Base-by-base conservation (phyloP, 2,888 invertebrate genomes). In the Drosophila macrospina region DNA sequence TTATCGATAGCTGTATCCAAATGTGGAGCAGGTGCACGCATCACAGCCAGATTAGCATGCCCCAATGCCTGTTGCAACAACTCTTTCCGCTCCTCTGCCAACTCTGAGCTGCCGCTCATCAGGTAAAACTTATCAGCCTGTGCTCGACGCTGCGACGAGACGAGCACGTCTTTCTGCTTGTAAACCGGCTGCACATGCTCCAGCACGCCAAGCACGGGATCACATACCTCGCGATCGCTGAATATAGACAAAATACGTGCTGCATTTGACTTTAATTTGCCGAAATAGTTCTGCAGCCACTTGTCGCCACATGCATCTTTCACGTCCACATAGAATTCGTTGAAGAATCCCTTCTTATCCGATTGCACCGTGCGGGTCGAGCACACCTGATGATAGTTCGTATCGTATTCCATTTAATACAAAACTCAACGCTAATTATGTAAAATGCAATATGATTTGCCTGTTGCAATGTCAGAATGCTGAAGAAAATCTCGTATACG, bases 291-390 rank as follows among this genome's bases (percentile, higher is more conserved):
- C 15, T 93, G 90, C 44, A 95, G 92, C 96, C 96, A 96, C 34
- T 93, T 91, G 28, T 93, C 93, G 61, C 92, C 90, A 65, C 92
- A 92, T 45, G 86, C 77, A 51, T 90, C 82, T 52, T 88, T 89
- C 16, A 96, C 93, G 77, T 94, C 93, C 50, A 95, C 93, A 20
- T 93, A 94, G 71, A 96, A 94, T 41, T 93, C 94, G 72, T 94
- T 93, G 90, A 97, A 96, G 91, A 97, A 97, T 0, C 97, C 97
- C 80, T 95, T 94, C 66, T 93, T 93, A 78, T 95, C 94, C 0
- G 96, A 95, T 90, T 95, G 96, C 0, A 97, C 93, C 0, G 97
- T 97, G 66, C 95, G 94, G 81, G 94, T 94, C 82, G 96, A 96
- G 91, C 97, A 97, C 34, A 94, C 93, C 16, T 93, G 92, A 34